Conservation (phyloP, 2,888 invertebrate species). For the Priocnemis perturbator region DNA sequence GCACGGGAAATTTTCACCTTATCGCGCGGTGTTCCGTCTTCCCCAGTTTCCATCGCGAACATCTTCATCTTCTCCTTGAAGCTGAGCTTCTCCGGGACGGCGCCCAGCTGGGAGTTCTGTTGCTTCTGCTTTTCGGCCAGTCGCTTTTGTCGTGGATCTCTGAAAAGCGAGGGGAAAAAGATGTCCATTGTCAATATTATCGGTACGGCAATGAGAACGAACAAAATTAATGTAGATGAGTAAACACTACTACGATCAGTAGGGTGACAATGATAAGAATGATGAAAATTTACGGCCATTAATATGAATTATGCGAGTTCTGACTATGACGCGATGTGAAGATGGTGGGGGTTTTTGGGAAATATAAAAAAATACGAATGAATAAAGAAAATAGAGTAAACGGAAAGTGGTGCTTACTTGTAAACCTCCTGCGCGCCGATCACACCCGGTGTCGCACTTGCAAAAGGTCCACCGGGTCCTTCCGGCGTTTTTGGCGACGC, state of each 20-base stretch:
- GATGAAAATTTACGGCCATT: too few relatives aligned
- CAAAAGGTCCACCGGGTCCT: conserved; percentile 75
- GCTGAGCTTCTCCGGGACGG: conserved; percentile 93
- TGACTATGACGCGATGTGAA: too few relatives aligned
- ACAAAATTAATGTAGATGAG: too few relatives aligned
- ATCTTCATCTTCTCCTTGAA: conserved; percentile 99
- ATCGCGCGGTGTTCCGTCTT: conserved; percentile 93
- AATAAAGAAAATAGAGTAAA: too few relatives aligned
- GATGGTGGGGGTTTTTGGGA: too few relatives aligned
- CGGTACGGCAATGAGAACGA: too few relatives aligned
- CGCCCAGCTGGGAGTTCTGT: conserved; percentile 80
- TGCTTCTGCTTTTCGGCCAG: conserved; percentile 86
- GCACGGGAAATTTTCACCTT: conserved; percentile 97
- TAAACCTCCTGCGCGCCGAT: conserved; percentile 99
- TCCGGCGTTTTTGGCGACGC: conserved; percentile 86
- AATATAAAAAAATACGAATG: too few relatives aligned
- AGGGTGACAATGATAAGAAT: too few relatives aligned
- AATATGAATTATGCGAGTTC: too few relatives aligned
- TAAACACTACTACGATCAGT: too few relatives aligned
- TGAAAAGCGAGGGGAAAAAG: conserved; percentile 63
- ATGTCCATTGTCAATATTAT: not conserved
- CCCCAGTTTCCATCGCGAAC: conserved; percentile 98
- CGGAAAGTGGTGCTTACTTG: too few relatives aligned
- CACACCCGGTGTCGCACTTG: conserved; percentile 91
- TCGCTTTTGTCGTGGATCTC: conserved; percentile 93